Conservation (phyloP, 2,888 invertebrate genomes). For the Molanna angustata region DNA sequence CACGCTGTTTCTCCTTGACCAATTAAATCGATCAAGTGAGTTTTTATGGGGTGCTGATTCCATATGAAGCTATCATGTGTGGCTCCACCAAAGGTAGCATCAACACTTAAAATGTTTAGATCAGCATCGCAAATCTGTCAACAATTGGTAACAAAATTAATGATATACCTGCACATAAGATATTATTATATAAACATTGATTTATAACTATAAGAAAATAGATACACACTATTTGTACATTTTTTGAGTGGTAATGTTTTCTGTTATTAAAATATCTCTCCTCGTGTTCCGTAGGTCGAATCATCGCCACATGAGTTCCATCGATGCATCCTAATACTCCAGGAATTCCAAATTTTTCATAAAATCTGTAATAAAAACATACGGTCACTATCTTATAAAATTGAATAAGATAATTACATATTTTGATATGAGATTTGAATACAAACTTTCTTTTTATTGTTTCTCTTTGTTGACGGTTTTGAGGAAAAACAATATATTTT, state of each 20-base stretch:
- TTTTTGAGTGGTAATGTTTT: neutral
- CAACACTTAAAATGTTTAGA: neutral
- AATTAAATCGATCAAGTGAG: constrained; percentile 1
- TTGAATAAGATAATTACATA: neutral
- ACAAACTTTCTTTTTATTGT: neutral
- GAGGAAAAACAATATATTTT: neutral
- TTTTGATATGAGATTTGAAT: neutral
- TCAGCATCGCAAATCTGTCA: neutral
- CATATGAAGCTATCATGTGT: constrained; percentile 4
- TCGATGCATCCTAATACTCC: neutral
- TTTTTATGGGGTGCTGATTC: constrained; percentile 1
- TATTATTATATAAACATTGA: neutral
- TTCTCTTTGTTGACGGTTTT: neutral
- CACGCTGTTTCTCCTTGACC: neutral
- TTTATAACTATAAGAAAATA: constrained; percentile 1
- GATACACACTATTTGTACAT: neutral
- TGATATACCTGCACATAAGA: too few species aligned
- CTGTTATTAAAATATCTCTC: neutral
- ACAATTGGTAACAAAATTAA: neutral
- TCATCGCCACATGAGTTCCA: neutral
- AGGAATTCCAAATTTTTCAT: neutral
- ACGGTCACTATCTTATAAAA: neutral
- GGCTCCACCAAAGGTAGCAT: constrained; percentile 3
- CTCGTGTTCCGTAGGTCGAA: neutral
- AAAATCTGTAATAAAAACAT: neutral